A percentile compares a stretch with the other conserved stretches of the same genome.
phyloP scores from a whole-genome alignment of 2,113 vertebrate genomes.

The Scophthalmus maximus region DNA sequence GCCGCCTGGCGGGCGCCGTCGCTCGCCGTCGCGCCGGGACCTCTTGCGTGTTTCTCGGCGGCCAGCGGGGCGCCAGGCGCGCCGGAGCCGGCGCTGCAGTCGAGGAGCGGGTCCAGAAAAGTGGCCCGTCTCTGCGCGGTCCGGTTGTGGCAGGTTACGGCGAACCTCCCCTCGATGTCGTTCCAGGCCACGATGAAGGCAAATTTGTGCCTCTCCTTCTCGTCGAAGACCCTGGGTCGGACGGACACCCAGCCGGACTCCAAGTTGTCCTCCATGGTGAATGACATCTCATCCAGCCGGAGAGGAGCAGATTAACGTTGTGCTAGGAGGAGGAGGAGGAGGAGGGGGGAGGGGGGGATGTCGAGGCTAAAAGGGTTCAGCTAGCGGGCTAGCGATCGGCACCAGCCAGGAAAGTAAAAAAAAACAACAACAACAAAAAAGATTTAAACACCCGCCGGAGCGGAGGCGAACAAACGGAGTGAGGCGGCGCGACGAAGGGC shows the following conservation, averaged over 20 bases:
- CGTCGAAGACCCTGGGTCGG: constrained; percentile 92
- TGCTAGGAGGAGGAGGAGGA: background rate
- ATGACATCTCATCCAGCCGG: constrained; percentile 84
- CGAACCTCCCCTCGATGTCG: constrained; percentile 95
- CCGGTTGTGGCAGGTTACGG: constrained; percentile 96
- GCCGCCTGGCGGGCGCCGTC: constrained; percentile 37
- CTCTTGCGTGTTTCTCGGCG: constrained; percentile 45
- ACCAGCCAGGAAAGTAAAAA: constrained; percentile 7
- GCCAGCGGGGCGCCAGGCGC: constrained; percentile 8
- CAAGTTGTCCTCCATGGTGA: constrained; percentile 91
- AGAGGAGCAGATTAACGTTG: constrained; percentile 25
- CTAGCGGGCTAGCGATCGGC: constrained; percentile 23
- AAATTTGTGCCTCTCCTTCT: constrained; percentile 94
- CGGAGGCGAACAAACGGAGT: constrained; percentile 30
- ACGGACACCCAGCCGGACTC: constrained; percentile 97
- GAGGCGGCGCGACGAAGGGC: too few relatives aligned
- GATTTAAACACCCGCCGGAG: too few relatives aligned
- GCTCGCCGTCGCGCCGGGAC: constrained; percentile 31
- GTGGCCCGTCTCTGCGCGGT: constrained; percentile 90
- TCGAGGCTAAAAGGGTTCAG: constrained; percentile 43
- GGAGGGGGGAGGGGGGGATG: background rate
- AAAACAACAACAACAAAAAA: too few relatives aligned
- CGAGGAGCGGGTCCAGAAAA: constrained; percentile 81
- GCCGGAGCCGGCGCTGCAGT: constrained; percentile 17
- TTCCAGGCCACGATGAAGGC: constrained; percentile 99